phyloP scores from a whole-genome alignment of 23 tunicate species.

The Trididemnum nubilum region DNA sequence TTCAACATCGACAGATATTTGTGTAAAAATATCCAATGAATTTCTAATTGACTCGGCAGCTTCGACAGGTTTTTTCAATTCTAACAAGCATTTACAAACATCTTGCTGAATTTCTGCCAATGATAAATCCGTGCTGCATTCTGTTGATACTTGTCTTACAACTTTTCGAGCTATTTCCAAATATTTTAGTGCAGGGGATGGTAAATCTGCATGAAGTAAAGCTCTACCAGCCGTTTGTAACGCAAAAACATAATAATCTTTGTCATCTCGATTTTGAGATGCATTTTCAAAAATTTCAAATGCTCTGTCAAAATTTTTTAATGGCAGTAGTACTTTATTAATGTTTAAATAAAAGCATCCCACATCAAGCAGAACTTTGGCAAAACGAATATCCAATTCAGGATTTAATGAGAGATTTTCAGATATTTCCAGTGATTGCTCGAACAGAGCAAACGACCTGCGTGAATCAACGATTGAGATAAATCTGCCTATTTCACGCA shows the following conservation, averaged over 20 bases:
- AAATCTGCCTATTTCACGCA: too few species aligned
- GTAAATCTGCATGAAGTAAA: background rate
- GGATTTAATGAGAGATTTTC: background rate
- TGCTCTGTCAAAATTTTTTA: background rate
- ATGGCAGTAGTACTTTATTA: background rate
- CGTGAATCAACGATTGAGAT: too few species aligned
- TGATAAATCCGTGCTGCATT: background rate
- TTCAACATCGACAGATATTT: background rate
- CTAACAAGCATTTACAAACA: background rate
- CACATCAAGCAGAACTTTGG: background rate
- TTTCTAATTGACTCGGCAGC: background rate
- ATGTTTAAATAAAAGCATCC: background rate
- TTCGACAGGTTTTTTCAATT: background rate
- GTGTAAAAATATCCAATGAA: background rate
- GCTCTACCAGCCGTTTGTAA: background rate
- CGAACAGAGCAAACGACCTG: too few species aligned
- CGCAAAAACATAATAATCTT: background rate
- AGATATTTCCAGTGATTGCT: background rate
- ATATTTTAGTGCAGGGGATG: background rate
- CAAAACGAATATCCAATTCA: background rate
- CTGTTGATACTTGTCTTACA: background rate
- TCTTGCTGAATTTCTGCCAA: background rate
- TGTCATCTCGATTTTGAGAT: background rate
- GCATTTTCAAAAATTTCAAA: background rate
- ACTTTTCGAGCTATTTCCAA: background rate